These are phyloP conservation scores for Andrena hattorfiana DNA, from an alignment of 2,888 invertebrate species.

Conservation along the genomic window DNA sequence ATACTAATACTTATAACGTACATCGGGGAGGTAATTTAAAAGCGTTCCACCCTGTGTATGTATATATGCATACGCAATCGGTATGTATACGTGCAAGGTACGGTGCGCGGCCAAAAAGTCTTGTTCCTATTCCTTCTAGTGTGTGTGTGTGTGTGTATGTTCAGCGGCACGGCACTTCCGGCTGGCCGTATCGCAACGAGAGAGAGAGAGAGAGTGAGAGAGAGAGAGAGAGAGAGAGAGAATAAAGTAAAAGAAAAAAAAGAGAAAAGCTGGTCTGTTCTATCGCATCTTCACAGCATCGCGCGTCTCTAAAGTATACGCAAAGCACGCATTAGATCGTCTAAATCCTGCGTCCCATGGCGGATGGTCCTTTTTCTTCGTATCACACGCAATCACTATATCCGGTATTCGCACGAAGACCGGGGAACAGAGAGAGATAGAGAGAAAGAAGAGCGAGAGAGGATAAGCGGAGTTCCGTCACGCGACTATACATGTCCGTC, in stretches of 20 bases:
- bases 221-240: conserved; percentile 27
- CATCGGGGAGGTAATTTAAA: too few species aligned
- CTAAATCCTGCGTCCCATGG: conserved; percentile 42
- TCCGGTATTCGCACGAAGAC: conserved; percentile 51
- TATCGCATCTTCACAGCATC: conserved; percentile 47
- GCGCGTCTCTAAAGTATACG: conserved; percentile 12
- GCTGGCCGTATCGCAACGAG: conserved; percentile 47
- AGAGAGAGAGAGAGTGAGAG: neutral
- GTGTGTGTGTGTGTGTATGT: conserved; percentile 64
- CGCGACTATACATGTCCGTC: conserved; percentile 57
- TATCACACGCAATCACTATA: conserved; percentile 51
- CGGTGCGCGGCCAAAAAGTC: conserved; percentile 74
- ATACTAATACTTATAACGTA: too few species aligned
- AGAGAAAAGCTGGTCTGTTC: conserved; percentile 54
- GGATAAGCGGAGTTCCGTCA: conserved; percentile 38
- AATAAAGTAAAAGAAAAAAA: conserved; percentile 18
- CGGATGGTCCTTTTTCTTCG: conserved; percentile 39
- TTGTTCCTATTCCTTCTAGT: conserved; percentile 82
- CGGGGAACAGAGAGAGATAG: conserved; percentile 26
- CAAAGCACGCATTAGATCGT: conserved; percentile 41
- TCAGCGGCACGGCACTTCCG: conserved; percentile 58
- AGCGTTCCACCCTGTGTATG: neutral
- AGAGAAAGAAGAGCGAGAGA: conserved; percentile 29
- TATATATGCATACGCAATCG: conserved; percentile 1
- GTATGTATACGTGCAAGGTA: conserved; percentile 49